These are phyloP conservation scores for Otocyon megalotis DNA, from an alignment of 2,113 vertebrate species.

Conservation along the genomic window DNA sequence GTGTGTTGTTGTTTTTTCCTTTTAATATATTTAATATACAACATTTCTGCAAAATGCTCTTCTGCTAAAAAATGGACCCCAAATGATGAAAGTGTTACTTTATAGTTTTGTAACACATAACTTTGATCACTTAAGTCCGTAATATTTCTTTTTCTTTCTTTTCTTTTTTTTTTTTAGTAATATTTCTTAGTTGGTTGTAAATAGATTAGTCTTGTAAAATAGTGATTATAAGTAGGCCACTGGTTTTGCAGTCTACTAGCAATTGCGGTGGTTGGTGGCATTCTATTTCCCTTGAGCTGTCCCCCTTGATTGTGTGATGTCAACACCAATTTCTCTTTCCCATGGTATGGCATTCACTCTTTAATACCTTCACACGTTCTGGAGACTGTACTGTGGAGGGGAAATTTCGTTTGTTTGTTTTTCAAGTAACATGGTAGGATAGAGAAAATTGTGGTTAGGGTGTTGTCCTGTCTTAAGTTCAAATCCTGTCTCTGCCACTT, in stretches of 20 bases:
- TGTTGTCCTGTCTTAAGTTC: neutral
- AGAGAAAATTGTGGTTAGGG: neutral
- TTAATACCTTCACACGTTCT: neutral
- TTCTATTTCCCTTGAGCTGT: neutral
- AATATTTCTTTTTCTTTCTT: slow-evolving; percentile 4
- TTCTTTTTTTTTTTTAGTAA: neutral
- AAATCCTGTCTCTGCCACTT: neutral
- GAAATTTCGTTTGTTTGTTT: neutral
- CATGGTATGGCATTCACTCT: neutral
- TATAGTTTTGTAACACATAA: slow-evolving; percentile 41
- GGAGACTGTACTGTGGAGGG: neutral
- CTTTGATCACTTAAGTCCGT: slow-evolving; percentile 48
- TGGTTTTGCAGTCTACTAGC: slow-evolving; percentile 13
- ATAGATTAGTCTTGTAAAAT: slow-evolving; percentile 18
- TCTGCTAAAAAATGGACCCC: neutral
- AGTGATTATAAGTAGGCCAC: neutral
- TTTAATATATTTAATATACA: slow-evolving; percentile 54
- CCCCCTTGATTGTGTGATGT: neutral
- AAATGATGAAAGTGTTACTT: slow-evolving; percentile 54
- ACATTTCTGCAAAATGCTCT: slow-evolving; percentile 45
- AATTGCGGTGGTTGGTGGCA: neutral
- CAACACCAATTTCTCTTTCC: slow-evolving; percentile 19
- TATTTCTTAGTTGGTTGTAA: slow-evolving; percentile 26
- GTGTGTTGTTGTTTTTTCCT: neutral
- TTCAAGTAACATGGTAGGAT: neutral